phyloP scores from a whole-genome alignment of 1,140 invertebrate species.

The Diorhabda sublineata region DNA sequence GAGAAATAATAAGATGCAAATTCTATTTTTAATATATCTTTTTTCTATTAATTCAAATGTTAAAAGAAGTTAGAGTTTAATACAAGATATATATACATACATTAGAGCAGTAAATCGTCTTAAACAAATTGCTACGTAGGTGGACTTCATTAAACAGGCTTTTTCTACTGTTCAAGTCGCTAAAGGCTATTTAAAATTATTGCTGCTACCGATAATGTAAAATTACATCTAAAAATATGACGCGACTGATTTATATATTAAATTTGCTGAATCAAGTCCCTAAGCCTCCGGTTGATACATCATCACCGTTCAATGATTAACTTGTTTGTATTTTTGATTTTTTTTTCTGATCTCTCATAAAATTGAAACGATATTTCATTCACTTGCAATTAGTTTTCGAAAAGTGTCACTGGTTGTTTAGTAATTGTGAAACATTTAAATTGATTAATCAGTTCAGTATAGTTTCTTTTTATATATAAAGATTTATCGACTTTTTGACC shows the following conservation, averaged over 20 bases:
- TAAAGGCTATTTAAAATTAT: conserved; percentile 19
- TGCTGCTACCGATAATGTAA: conserved; percentile 11
- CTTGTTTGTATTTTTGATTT: not conserved
- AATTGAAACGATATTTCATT: no score
- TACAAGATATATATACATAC: no score
- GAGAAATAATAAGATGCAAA: no score
- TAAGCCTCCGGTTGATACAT: not conserved
- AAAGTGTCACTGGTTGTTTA: no score
- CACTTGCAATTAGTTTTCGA: no score
- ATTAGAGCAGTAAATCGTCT: not conserved
- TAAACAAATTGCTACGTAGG: conserved; percentile 14
- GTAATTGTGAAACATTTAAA: no score
- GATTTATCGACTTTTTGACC: no score
- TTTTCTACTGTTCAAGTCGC: conserved; percentile 9
- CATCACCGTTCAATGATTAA: conserved; percentile 4
- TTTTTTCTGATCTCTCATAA: no score
- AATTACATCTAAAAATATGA: conserved; percentile 16
- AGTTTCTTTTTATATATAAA: no score
- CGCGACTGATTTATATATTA: conserved; percentile 13
- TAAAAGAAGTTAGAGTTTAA: not conserved
- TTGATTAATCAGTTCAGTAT: no score
- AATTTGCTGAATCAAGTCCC: conserved; percentile 9
- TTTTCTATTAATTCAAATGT: no score
- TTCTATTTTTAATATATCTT: no score
- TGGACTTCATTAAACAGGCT: conserved; percentile 11